Conservation (phyloP, 2,113 vertebrate genomes). For the Eonycteris spelaea region DNA sequence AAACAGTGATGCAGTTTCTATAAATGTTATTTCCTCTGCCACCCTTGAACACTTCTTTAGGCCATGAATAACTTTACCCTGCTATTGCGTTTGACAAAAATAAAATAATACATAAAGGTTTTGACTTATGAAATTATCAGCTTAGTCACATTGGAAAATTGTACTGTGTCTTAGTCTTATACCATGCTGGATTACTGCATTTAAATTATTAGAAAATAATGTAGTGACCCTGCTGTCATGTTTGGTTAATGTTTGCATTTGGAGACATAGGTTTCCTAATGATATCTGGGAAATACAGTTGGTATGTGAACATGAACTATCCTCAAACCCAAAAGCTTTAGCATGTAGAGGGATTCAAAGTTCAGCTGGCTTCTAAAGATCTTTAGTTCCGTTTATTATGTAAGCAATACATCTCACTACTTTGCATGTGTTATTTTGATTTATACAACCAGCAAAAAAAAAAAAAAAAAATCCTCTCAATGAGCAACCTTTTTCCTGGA, state of each 20-base stretch:
- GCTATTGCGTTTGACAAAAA: not conserved
- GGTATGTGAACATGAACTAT: constrained; percentile 64
- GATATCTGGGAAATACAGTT: constrained; percentile 73
- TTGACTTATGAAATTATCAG: not conserved
- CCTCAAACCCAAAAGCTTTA: constrained; percentile 52
- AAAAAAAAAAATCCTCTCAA: not conserved
- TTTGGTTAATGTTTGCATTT: constrained; percentile 36
- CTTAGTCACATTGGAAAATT: not conserved
- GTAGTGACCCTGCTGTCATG: not conserved
- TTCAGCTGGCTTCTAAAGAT: constrained; percentile 57
- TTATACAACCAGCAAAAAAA: not conserved
- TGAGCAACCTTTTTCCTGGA: not conserved
- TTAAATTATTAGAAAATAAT: not conserved
- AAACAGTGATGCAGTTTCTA: not conserved
- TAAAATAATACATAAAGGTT: not conserved
- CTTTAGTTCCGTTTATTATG: constrained; percentile 51
- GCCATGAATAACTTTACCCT: not conserved
- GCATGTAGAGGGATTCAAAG: constrained; percentile 69
- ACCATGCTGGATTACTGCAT: not conserved
- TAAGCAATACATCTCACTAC: constrained; percentile 45
- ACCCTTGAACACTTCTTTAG: not conserved
- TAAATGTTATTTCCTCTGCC: not conserved
- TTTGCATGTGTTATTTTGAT: constrained; percentile 19
- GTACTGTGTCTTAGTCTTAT: not conserved
- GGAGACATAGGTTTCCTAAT: constrained; percentile 69